A percentile compares a stretch with the other conserved stretches of the same genome.
Evolutionary conservation across 2,888 invertebrate genomes (phyloP).

Genomic region (Eupithecia exiguata): DNA sequence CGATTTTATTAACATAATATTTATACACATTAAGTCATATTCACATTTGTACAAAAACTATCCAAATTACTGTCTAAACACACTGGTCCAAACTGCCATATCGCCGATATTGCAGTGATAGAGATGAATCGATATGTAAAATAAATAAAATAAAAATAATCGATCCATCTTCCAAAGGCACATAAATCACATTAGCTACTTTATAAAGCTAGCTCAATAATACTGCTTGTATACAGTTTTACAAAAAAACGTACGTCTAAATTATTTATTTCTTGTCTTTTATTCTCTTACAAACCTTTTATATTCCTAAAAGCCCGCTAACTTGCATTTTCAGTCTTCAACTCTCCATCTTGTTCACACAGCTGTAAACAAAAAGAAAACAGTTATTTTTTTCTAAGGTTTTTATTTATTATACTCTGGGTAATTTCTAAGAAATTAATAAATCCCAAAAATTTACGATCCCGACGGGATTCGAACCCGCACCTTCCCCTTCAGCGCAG

Average conservation of each 20-base stretch:
- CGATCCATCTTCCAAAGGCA: not conserved
- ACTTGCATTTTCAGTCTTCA: constrained; percentile 22
- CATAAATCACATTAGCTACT: not conserved
- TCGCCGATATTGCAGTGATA: too few relatives aligned
- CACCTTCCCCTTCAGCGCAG: too few relatives aligned
- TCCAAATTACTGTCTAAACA: not conserved
- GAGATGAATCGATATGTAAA: too few relatives aligned
- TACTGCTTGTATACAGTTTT: constrained; percentile 4
- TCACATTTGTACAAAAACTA: constrained; percentile 24
- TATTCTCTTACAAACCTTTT: not conserved
- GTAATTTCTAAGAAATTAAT: too few relatives aligned
- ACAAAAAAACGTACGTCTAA: not conserved
- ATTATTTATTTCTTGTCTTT: not conserved
- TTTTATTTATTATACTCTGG: too few relatives aligned
- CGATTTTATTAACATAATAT: constrained; percentile 34
- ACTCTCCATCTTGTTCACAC: constrained; percentile 16
- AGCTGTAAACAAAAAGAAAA: constrained; percentile 22
- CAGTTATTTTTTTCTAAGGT: not conserved
- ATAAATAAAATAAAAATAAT: too few relatives aligned
- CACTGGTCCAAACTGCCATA: not conserved
- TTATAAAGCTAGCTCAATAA: constrained; percentile 8
- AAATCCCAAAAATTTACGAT: too few relatives aligned
- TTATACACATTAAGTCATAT: constrained; percentile 21
- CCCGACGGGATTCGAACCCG: too few relatives aligned
- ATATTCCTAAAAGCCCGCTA: not conserved